Base-by-base conservation (phyloP, 1,140 invertebrate species). In the Battus philenor region DNA sequence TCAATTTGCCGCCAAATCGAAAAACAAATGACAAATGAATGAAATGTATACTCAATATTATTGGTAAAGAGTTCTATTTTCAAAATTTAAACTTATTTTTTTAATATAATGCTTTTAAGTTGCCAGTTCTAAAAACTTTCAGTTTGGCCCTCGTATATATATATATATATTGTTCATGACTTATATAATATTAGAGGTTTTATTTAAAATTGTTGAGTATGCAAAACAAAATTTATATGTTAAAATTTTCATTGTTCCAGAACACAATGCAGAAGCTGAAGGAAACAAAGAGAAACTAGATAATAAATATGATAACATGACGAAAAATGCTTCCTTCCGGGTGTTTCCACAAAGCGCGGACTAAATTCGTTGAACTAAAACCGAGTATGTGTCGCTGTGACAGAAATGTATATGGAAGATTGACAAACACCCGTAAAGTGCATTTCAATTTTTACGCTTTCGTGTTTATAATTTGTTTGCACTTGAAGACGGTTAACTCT, bases 301-400 rank as follows among this genome's bases (percentile, higher is more conserved):
- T 56, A 52, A 59, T 31, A 60, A 69, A 69, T 61, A 81, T 74
- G 68, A 68, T 74, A 74, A 75, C 74, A 68, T 84, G 80, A 82
- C 71, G 61, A 70, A 81, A 70, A 70, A 79, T 78, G 72, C 50
- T 53, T 49, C 55, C 59, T 46, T 61, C 55, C 39, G 58, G 54
- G 63, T 61, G 54, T 27, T 59, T 59, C 52, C 56, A 68, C 39
- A 62, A 53, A 60, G 55, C 62, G 49, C 57, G 59, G 58, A 77
- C 61, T 69, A 51, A 59, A 54, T 39, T 54, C n/a, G n/a, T n/a
- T n/a, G n/a, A n/a, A n/a, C n/a, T n/a, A 36, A 46, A 52, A 56
- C 53, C 63, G 51, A 66, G 50, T 48, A 80, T 80, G 72, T 67
- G 50, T 61, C 54, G 54, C 54, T 51, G 59, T 64, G 55, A 48